Conservation (phyloP, 2,888 invertebrate species). For the Meteorus cinctellus region DNA sequence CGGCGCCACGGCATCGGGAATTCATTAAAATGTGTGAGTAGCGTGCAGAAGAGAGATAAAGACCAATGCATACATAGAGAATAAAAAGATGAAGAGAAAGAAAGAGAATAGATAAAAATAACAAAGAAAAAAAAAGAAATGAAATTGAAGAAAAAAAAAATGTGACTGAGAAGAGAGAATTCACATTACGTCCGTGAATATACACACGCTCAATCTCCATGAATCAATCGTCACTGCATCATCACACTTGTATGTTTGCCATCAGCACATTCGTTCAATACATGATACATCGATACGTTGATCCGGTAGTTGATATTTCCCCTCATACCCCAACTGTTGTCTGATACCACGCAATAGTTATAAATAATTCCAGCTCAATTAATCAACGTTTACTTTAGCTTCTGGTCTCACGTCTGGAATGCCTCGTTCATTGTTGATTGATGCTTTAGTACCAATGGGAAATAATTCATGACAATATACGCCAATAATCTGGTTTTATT, state of each 20-base stretch:
- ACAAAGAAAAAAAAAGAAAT: conserved; percentile 10
- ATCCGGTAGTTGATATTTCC: conserved; percentile 21
- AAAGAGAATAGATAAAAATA: conserved; percentile 1
- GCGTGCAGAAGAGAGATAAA: conserved; percentile 22
- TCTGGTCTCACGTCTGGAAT: neutral
- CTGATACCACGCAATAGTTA: conserved; percentile 18
- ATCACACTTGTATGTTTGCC: conserved; percentile 23
- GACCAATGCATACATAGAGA: neutral
- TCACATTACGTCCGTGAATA: conserved; percentile 9
- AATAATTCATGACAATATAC: no score
- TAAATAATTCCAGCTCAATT: conserved; percentile 1
- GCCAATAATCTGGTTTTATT: conserved; percentile 2
- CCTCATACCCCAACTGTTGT: neutral
- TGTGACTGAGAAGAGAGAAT: conserved; percentile 10
- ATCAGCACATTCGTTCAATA: conserved; percentile 23
- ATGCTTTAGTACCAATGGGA: neutral
- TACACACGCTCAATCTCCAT: conserved; percentile 23
- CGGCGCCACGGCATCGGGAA: conserved; percentile 56
- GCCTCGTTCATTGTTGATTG: neutral
- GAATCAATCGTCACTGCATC: conserved; percentile 33
- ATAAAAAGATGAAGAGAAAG: neutral
- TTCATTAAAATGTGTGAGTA: conserved; percentile 54
- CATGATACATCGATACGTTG: conserved; percentile 31
- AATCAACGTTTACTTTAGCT: neutral
- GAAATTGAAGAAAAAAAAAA: neutral